Conservation (phyloP, 2,113 vertebrate species). For the Stomatorhinus ivindoensis region DNA sequence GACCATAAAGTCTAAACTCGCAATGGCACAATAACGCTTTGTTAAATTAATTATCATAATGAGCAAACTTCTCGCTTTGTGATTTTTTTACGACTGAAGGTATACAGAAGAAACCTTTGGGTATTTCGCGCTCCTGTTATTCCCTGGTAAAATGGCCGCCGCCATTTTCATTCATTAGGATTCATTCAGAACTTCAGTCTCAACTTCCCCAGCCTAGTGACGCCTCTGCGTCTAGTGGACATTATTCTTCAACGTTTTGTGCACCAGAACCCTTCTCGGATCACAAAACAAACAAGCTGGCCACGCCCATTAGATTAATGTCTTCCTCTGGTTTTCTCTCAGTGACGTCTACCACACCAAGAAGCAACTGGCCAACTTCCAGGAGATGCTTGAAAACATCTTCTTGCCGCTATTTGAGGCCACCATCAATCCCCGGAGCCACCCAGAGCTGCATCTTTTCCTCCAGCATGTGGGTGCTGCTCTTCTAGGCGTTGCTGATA, state of each 20-base stretch:
- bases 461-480: slow-evolving; percentile 76
- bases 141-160: no score
- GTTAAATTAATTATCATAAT: no score
- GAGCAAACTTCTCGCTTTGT: no score
- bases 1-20: no score
- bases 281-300: no score
- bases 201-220: not conserved
- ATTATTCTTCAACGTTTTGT: not conserved
- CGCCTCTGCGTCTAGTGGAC: not conserved
- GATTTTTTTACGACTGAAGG: no score
- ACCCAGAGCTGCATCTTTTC: slow-evolving; percentile 88
- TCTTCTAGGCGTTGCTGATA: not conserved
- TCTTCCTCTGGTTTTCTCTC: not conserved
- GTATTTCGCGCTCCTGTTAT: no score
- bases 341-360: slow-evolving; percentile 90
- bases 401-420: slow-evolving; percentile 91
- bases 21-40: no score
- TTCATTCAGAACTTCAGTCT: not conserved
- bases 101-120: not conserved
- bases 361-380: slow-evolving; percentile 86
- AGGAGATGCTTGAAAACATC: slow-evolving; percentile 96
- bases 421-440: slow-evolving; percentile 76
- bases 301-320: not conserved
- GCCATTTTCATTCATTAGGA: not conserved
- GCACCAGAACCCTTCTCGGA: not conserved